phyloP scores from a whole-genome alignment of 1,140 invertebrate genomes.

The Cyclina sinensis region DNA sequence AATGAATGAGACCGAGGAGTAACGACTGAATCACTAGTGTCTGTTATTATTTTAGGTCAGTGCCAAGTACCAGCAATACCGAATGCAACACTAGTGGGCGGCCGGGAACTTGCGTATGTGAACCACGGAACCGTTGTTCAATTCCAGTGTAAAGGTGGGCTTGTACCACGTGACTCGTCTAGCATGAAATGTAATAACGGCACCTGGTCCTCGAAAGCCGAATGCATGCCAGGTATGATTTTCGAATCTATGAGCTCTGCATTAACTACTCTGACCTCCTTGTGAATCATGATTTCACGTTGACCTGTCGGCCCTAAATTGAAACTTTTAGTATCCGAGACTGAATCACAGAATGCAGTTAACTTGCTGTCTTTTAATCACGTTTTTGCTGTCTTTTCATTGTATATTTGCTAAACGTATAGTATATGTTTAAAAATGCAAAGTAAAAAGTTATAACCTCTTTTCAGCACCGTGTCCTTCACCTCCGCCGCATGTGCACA shows the following conservation, averaged over 20 bases:
- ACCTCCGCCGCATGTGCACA: constrained; percentile 94
- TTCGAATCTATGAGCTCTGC: too few relatives aligned
- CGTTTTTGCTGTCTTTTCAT: too few relatives aligned
- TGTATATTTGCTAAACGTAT: too few relatives aligned
- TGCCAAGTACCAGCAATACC: constrained; percentile 96
- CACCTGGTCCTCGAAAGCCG: constrained; percentile 97
- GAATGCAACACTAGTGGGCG: constrained; percentile 91
- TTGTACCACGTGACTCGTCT: constrained; percentile 93
- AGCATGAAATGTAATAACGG: constrained; percentile 96
- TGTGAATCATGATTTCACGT: too few relatives aligned
- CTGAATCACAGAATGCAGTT: too few relatives aligned
- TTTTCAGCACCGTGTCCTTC: constrained; percentile 92
- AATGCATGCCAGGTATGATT: constrained; percentile 92
- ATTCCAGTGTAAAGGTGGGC: constrained; percentile 95
- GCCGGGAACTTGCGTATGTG: constrained; percentile 88
- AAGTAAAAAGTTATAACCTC: neutral
- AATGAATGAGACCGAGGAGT: too few relatives aligned
- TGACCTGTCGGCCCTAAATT: too few relatives aligned
- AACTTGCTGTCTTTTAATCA: too few relatives aligned
- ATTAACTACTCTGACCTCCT: too few relatives aligned
- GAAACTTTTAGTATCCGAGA: too few relatives aligned
- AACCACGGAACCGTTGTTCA: constrained; percentile 94
- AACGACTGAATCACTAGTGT: too few relatives aligned
- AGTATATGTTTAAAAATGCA: neutral
- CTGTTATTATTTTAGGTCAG: constrained; percentile 90